Evolutionary conservation across 2,888 invertebrate species (phyloP).

Genomic region (Chloroclysta siterata): DNA sequence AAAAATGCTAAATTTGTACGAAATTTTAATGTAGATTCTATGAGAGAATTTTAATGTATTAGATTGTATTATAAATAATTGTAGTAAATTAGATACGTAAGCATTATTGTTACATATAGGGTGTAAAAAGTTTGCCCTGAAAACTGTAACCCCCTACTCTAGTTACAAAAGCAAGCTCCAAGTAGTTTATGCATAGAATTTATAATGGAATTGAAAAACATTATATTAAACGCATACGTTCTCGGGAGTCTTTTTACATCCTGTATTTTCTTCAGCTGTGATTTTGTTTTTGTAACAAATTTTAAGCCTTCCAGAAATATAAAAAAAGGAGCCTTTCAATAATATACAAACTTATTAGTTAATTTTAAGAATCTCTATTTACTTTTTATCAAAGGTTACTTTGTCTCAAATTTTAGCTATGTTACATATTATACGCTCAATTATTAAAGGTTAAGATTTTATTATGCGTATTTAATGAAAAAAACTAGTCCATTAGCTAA

Average conservation of each 20-base stretch:
- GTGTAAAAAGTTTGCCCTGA: neutral
- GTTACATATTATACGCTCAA: conserved; percentile 67
- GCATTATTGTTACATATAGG: conserved; percentile 16
- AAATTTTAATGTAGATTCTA: conserved; percentile 42
- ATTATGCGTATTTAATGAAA: conserved; percentile 31
- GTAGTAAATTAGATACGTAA: conserved; percentile 18
- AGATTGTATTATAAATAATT: conserved; percentile 34
- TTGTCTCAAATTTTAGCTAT: conserved; percentile 53
- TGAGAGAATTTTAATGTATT: conserved; percentile 41
- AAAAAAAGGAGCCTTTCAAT: neutral
- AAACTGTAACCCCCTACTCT: neutral
- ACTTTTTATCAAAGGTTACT: conserved; percentile 41
- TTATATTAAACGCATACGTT: neutral
- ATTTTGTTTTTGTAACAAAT: conserved; percentile 45
- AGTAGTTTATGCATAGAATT: neutral
- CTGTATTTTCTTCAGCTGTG: conserved; percentile 41
- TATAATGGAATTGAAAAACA: neutral
- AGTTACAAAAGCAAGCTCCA: no score
- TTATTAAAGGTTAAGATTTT: conserved; percentile 61
- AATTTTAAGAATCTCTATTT: conserved; percentile 46
- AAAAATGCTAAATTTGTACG: conserved; percentile 33
- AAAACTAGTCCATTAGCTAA: conserved; percentile 67
- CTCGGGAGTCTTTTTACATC: neutral
- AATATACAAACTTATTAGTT: conserved; percentile 30
- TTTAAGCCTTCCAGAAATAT: conserved; percentile 36